Base-by-base conservation (phyloP, 2,797 vertebrate species). In the Serranus cabrilla region DNA sequence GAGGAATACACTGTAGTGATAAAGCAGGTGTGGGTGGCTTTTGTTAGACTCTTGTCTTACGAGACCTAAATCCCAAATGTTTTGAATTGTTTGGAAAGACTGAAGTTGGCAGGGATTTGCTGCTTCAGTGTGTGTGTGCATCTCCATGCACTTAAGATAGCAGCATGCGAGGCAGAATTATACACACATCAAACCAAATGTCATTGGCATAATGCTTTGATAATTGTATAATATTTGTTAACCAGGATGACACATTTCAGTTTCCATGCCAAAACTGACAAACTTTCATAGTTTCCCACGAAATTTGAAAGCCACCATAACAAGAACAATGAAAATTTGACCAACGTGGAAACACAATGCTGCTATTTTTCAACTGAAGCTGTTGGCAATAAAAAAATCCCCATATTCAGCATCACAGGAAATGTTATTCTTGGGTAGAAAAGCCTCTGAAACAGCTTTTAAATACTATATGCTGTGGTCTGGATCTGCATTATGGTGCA, bases 51-150 rank as follows among this genome's bases (percentile, higher is more conserved):
- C 80, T 74, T 67, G 82, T 87, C 78, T 86, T 76, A 78, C 47
- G 64, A 65, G 71, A 74, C 66, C 61, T 77, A 45, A 73, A 80
- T 82, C 74, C 63, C 64, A 82, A 83, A 86, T 91, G 80, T 81
- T 91, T 81, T 68, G 71, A 81, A 76, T 71, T 83, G 81, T 90
- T 90, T 85, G 69, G 78, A 87, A 81, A 81, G 63, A 47, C 77
- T 78, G 45, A 63, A 68, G 34, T 71, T 84, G 73, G 47, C 68
- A 18, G 57, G 69, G 73, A 85, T 74, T 78, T 58, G 34, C 70
- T 60, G 20, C 37, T 25, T 67, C 21, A 31, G n/a, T 56, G 47
- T 70, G 58, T 82, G 52, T 74, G 46, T 47, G 64, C n/a, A n/a
- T 49, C n/a, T 67, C 9, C 74, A 62, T 73, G 69, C 47, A 69